These are phyloP conservation scores for Brevimyrus niger DNA, from an alignment of 2,113 vertebrate genomes.

Conservation along the genomic window DNA sequence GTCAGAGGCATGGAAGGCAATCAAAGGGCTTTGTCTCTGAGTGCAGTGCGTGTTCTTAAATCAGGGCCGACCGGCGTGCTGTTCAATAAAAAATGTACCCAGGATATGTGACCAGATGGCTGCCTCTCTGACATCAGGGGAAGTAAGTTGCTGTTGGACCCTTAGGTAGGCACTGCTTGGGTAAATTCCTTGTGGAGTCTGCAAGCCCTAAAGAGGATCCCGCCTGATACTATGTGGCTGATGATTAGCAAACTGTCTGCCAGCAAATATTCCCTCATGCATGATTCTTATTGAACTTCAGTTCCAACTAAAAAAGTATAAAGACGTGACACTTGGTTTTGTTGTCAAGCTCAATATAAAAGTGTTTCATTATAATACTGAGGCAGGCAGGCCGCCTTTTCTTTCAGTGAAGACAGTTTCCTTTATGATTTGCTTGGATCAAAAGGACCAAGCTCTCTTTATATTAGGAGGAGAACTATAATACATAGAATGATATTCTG, in stretches of 20 bases:
- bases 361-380: background rate
- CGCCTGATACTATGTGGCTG: background rate
- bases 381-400: background rate
- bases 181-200: background rate
- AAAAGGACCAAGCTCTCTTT: background rate
- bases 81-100: background rate
- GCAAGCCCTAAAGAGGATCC: background rate
- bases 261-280: background rate
- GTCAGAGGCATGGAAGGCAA: background rate
- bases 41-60: background rate
- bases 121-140: background rate
- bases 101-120: background rate
- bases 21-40: background rate
- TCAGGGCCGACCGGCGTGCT: background rate
- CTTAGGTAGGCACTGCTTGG: background rate
- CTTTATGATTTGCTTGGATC: background rate
- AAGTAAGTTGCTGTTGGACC: background rate
- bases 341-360: constrained; percentile 5
- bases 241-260: background rate
- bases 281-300: background rate
- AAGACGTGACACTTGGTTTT: background rate
- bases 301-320: background rate
- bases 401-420: background rate
- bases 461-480: background rate
- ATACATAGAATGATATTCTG: background rate